Evolutionary conservation across 2,888 invertebrate genomes (phyloP), one percentile per base, ranked within the genome.

Genomic region (Agriotes lineatus): DNA sequence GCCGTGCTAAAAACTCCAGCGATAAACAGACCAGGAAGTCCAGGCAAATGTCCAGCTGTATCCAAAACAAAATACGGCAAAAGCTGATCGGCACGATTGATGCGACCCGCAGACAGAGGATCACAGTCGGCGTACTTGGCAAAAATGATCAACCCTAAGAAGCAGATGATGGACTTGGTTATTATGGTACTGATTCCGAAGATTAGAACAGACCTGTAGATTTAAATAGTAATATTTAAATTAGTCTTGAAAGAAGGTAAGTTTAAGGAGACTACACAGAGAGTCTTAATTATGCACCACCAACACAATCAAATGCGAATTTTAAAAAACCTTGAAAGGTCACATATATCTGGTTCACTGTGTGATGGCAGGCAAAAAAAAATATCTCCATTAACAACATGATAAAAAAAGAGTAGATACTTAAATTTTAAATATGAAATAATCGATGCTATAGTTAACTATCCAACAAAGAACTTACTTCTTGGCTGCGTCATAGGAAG

Each of bases 1-100:
- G 91, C 91, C 0, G 92, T 91, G 76, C 91, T 90, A 75, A 92
- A 91, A 42, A 92, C 86, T 10, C 92, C 89, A 20, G 92, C 91
- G 0, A 92, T 87, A 75, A 93, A 93, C 35, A 93, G 85, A 0
- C 93, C 93, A 18, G 91, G 89, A 37, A 93, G 85, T 0, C 93
- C 92, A 9, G 90, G 90, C 75, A 90, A 86, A 80, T 87, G 83
- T 0, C 85, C 83, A 0, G 91, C 86, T 14, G 90, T 83, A 74
- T 90, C 90, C 85, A 92, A 90, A 7, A 93, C 87, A 76, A 90
- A 93, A 76, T 89, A 88, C 0, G 93, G 92, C 1, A 93, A 85
- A 18, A 79, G 52, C 62, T 88, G 87, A 78, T 88, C 88, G 73
- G 86, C 84, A 77, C 85, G 86, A 37, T 85, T 83, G 37, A 88